phyloP scores from a whole-genome alignment of 92 coral and sea anemone genomes.

The Bergia sp. region DNA sequence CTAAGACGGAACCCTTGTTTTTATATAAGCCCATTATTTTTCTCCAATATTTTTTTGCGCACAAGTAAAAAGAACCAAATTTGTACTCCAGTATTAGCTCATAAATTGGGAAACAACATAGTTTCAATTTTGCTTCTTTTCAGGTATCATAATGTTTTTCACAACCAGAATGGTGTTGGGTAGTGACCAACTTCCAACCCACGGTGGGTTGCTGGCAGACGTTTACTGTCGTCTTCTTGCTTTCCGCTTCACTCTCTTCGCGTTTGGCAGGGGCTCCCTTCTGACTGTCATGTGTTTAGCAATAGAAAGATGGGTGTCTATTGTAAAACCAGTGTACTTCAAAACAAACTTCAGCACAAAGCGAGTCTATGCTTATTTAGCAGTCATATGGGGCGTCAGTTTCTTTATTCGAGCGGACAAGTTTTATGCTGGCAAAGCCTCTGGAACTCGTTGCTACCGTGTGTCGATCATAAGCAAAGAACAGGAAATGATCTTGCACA shows the following conservation, averaged over 20 bases:
- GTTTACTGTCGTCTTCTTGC: neutral
- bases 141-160: neutral
- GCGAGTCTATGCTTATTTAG: neutral
- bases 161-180: neutral
- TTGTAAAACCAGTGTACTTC: neutral
- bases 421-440: neutral
- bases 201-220: neutral
- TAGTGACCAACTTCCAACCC: neutral
- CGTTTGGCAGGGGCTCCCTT: neutral
- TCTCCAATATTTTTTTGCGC: too few relatives aligned
- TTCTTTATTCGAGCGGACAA: neutral
- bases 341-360: neutral
- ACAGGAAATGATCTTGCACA: neutral
- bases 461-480: neutral
- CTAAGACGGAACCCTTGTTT: too few relatives aligned
- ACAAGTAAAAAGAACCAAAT: too few relatives aligned
- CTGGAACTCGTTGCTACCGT: neutral
- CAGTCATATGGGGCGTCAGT: neutral
- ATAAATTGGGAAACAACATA: neutral
- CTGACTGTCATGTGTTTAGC: neutral
- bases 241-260: neutral
- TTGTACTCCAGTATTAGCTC: too few relatives aligned
- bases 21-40: too few relatives aligned
- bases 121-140: neutral
- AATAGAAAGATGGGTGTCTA: neutral